A percentile compares a stretch with the other conserved stretches of the same genome.
Conservation (phyloP, 1,140 invertebrate species). For the Archivesica marissinica region DNA sequence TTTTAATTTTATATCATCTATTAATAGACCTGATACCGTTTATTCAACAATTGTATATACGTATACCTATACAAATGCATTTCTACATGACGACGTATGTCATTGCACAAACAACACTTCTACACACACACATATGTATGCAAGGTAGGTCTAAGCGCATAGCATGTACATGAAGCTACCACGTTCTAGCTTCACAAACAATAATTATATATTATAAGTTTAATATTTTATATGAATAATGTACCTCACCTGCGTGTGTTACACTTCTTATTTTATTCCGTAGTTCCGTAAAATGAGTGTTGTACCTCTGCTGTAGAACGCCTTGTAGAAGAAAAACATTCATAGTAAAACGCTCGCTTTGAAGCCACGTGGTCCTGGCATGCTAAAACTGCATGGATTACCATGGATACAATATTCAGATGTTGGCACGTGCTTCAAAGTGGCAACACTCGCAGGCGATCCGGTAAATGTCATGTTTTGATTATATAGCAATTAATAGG, state of each 20-base stretch:
- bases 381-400: slow-evolving; percentile 38
- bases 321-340: slow-evolving; percentile 42
- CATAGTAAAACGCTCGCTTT: slow-evolving; percentile 39
- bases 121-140: too few species aligned
- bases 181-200: too few species aligned
- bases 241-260: slow-evolving; percentile 16
- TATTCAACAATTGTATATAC: too few species aligned
- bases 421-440: slow-evolving; percentile 48
- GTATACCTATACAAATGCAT: too few species aligned
- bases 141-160: too few species aligned
- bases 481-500: slow-evolving; percentile 29
- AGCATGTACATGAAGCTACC: too few species aligned
- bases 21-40: too few species aligned
- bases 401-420: slow-evolving; percentile 22
- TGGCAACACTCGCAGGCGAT: not conserved
- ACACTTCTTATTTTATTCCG: slow-evolving; percentile 55
- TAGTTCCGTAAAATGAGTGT: slow-evolving; percentile 52
- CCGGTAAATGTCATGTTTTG: not conserved
- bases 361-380: slow-evolving; percentile 50
- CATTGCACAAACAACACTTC: too few species aligned
- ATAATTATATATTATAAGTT: too few species aligned
- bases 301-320: slow-evolving; percentile 36
- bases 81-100: too few species aligned
- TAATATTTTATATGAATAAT: not conserved
- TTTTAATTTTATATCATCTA: too few species aligned